phyloP scores from a whole-genome alignment of 2,797 vertebrate genomes.

The Pipistrellus pygmaeus region DNA sequence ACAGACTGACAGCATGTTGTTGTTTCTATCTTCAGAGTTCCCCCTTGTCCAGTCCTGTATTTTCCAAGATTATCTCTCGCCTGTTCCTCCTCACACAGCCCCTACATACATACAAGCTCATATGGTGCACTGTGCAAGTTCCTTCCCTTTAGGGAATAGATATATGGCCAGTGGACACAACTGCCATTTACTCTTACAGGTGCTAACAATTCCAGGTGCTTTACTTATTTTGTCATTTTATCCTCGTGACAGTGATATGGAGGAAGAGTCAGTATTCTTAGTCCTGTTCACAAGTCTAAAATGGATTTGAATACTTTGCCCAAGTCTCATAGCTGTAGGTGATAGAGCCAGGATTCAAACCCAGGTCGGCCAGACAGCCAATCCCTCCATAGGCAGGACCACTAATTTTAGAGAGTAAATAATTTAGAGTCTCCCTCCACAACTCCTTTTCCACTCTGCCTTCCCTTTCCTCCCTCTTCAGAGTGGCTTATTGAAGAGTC shows the following conservation, averaged over 20 bases:
- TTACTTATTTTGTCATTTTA: background rate
- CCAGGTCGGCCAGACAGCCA: rapidly evolving
- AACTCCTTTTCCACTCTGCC: background rate
- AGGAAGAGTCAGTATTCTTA: background rate
- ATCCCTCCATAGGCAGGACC: background rate
- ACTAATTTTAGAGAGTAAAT: background rate
- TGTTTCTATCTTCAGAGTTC: background rate
- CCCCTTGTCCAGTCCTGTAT: background rate
- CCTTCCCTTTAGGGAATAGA: background rate
- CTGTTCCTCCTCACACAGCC: background rate
- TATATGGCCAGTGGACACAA: background rate
- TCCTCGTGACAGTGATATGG: background rate
- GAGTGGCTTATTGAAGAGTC: background rate
- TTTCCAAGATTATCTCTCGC: constrained; percentile 5
- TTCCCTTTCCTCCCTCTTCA: background rate
- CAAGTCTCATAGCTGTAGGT: background rate
- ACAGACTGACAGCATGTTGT: background rate
- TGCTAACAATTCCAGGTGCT: background rate
- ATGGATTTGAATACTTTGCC: background rate
- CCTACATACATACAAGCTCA: background rate
- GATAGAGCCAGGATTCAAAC: background rate
- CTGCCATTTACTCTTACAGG: background rate
- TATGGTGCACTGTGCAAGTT: background rate
- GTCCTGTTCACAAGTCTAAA: background rate
- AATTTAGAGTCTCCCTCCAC: background rate